These are phyloP conservation scores for Trinorchestia longiramus DNA, from an alignment of 1,140 invertebrate species.

Conservation along the genomic window DNA sequence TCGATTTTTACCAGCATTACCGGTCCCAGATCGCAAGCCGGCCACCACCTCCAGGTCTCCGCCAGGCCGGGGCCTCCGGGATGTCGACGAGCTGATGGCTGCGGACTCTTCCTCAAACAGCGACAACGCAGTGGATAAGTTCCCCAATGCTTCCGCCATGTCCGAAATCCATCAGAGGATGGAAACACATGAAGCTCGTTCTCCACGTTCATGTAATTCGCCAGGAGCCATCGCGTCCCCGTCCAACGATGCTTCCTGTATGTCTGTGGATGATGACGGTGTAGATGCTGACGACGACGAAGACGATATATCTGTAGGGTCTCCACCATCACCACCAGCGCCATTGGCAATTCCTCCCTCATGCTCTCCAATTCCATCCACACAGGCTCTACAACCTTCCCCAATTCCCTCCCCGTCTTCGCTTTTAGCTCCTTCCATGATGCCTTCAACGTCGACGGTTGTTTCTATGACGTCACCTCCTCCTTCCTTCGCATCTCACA, in stretches of 20 bases:
- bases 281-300: slow-evolving; percentile 58
- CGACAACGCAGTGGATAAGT: not conserved
- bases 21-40: not conserved
- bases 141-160: not conserved
- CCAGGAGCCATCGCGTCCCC: not conserved
- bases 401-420: slow-evolving; percentile 6
- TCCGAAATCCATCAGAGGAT: not conserved
- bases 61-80: not conserved
- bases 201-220: slow-evolving; percentile 19
- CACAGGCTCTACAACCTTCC: slow-evolving; percentile 1
- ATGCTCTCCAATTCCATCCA: not conserved
- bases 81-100: not conserved
- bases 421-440: slow-evolving; percentile 31
- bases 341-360: not conserved
- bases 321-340: slow-evolving; percentile 58
- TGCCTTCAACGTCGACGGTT: not conserved
- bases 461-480: not conserved
- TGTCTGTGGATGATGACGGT: slow-evolving; percentile 39
- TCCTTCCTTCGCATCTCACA: slow-evolving; percentile 7
- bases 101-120: not conserved
- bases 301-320: slow-evolving; percentile 64
- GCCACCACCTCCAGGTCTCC: not conserved
- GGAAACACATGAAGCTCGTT: not conserved
- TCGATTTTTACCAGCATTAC: slow-evolving; percentile 3
- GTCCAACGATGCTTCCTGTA: slow-evolving; percentile 16